These are phyloP conservation scores for Metacarcinus magister DNA, from an alignment of 2,888 invertebrate genomes.

Conservation along the genomic window DNA sequence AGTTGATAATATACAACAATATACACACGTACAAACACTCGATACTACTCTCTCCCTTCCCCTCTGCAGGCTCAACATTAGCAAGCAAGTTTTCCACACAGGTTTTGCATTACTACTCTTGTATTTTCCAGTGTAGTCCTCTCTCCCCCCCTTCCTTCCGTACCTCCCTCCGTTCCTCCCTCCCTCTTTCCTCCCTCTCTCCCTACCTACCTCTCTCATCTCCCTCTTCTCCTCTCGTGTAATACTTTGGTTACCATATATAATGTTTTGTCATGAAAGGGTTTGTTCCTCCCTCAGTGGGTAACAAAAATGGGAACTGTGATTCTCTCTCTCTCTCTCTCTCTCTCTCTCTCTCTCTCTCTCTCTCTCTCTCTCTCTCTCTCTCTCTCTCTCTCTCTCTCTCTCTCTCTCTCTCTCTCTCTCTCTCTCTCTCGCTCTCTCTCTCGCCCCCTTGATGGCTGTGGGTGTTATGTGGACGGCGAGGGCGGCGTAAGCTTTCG, in stretches of 20 bases:
- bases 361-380: not conserved
- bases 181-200: not conserved
- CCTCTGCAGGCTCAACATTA: not conserved
- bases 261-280: no score
- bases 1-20: not conserved
- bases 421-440: slow-evolving; percentile 3
- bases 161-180: not conserved
- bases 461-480: not conserved
- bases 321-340: not conserved
- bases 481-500: not conserved
- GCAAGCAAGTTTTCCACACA: not conserved
- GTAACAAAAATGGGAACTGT: no score
- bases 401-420: slow-evolving; percentile 2
- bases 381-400: not conserved
- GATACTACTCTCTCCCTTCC: not conserved
- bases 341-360: not conserved
- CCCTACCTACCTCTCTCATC: not conserved
- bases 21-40: not conserved
- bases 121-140: not conserved
- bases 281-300: no score
- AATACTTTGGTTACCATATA: no score
- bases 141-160: not conserved
- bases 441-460: not conserved
- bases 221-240: no score
- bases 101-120: not conserved